Conservation (phyloP, 2,888 invertebrate species). For the Synanthedon formicaeformis region DNA sequence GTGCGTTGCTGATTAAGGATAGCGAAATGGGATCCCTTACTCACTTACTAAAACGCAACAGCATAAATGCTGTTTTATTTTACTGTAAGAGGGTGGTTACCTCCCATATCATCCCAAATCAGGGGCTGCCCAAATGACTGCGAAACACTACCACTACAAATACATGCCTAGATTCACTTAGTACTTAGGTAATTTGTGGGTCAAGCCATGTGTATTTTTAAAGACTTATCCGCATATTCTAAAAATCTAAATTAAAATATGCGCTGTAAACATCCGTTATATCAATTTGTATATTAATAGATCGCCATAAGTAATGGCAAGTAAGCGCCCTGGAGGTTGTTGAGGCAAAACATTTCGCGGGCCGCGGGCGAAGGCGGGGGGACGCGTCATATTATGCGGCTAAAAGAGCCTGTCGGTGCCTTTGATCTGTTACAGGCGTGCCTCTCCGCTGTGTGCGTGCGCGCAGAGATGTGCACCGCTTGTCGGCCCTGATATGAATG, state of each 20-base stretch:
- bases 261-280: constrained; percentile 46
- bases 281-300: constrained; percentile 68
- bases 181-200: no score
- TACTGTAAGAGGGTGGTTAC: no score
- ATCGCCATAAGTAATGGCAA: constrained; percentile 67
- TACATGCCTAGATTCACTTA: no score
- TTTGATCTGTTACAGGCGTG: constrained; percentile 56
- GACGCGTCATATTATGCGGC: constrained; percentile 70
- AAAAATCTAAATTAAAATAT: constrained; percentile 25
- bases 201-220: no score
- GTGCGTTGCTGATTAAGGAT: no score
- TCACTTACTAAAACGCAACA: no score
- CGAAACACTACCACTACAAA: no score
- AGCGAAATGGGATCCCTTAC: no score
- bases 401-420: constrained; percentile 70
- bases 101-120: no score
- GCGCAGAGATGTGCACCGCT: constrained; percentile 51
- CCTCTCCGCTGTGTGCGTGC: constrained; percentile 23
- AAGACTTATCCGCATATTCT: no score
- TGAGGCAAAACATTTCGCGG: constrained; percentile 40
- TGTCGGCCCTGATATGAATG: constrained; percentile 66
- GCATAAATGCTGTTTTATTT: no score
- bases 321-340: constrained; percentile 54
- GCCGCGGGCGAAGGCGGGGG: constrained; percentile 53
- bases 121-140: no score